Evolutionary conservation across 2,888 invertebrate genomes (phyloP), one percentile per base, ranked within the genome.

Genomic region (Furcula furcula): DNA sequence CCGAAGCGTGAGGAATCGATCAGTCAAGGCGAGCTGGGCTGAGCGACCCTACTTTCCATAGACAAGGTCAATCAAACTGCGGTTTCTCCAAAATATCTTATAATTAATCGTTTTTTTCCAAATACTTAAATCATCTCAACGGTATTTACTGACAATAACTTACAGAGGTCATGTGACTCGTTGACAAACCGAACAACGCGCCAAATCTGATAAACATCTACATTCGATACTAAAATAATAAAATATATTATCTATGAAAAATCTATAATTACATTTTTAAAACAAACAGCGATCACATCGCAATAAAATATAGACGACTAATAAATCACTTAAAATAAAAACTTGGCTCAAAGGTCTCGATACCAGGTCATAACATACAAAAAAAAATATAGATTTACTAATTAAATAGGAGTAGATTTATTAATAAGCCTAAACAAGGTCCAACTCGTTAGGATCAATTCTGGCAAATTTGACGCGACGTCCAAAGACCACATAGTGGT

Each of bases 31-130:
- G 53, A 74, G 52, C 67, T 29, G 46, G 70, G 62, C 73, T 48
- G 60, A 67, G 69, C 55, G 46, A 55, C 62, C 69, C 69, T 58
- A 76, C 84, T 83, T 84, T 84, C 84, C 65, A 72, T 42, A 39
- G 20, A 42, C 63, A 78, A 81, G 80, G 84, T 73, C 48, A 53
- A 58, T 64, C 50, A 72, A 72, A 75, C 65, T 64, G 61, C 47
- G 43, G 61, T 62, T 66, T 70, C 65, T 73, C 64, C 71, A 73
- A 73, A 79, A 75, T 46, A 68, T 59, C 63, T 76, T 78, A 76
- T 75, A 62, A 54, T 62, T 57, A 67, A 61, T 18, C 10, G 12
- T 28, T 65, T 52, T 46, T 49, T 49, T 49, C 42, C 57, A 65
- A 69, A 65, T 64, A n/a, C n/a, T n/a, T n/a, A 41, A 59, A 57